Conservation (phyloP, 2,888 invertebrate genomes). For the Ischnura elegans region DNA sequence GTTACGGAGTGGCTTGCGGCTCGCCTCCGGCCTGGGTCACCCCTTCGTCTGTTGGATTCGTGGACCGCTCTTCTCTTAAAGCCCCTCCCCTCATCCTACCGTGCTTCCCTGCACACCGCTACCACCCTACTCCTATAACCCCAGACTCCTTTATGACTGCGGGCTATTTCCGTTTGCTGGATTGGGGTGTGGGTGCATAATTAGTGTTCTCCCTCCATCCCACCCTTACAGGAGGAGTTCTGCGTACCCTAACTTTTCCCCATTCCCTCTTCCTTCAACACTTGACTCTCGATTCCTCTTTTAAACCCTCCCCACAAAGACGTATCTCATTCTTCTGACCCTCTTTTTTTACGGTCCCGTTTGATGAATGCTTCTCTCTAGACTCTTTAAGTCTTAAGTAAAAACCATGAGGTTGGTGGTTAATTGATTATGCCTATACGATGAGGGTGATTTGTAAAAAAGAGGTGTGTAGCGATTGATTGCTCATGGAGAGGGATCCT, state of each 20-base stretch:
- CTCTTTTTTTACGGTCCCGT: too few relatives aligned
- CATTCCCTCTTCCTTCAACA: too few relatives aligned
- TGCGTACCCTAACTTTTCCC: not conserved
- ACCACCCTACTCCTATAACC: not conserved
- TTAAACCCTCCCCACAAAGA: not conserved
- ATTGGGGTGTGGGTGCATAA: not conserved
- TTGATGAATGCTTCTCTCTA: too few relatives aligned
- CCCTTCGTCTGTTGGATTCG: not conserved
- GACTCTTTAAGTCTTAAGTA: too few relatives aligned
- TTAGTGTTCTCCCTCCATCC: not conserved
- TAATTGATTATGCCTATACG: too few relatives aligned
- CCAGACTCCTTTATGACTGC: conserved; percentile 3
- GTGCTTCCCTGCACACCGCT: not conserved
- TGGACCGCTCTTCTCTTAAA: not conserved
- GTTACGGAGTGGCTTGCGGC: not conserved
- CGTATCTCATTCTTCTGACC: not conserved
- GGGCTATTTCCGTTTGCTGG: not conserved
- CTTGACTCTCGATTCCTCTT: not conserved
- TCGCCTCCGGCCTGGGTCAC: not conserved
- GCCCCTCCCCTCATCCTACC: not conserved
- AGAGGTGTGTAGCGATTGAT: too few relatives aligned
- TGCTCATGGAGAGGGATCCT: too few relatives aligned
- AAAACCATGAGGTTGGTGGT: too few relatives aligned
- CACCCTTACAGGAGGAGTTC: not conserved
- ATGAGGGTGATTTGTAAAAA: too few relatives aligned